Base-by-base conservation (phyloP, 2,888 invertebrate species). In the Caenorhabditis virilis region DNA sequence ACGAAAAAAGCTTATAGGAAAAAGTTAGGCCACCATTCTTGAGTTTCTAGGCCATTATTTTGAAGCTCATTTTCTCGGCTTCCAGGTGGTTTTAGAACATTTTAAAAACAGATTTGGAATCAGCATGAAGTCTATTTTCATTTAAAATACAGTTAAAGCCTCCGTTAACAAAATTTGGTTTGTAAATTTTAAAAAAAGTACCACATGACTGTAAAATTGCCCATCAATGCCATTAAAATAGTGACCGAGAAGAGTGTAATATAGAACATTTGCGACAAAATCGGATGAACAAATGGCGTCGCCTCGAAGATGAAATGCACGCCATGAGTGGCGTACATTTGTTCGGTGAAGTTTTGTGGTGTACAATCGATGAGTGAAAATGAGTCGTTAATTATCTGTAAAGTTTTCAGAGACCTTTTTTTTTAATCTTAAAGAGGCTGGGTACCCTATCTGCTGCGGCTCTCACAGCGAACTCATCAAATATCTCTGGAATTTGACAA, bases 171-270 rank as follows among this genome's bases (percentile, higher is more conserved):
- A n/a, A n/a, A n/a, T n/a, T n/a, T n/a, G n/a, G n/a, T n/a, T n/a
- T n/a, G n/a, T n/a, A n/a, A n/a, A n/a, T n/a, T n/a, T 42, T 42
- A 11, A 46, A 16, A 42, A 48, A 62, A 72, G 47, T 43, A 78
- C 94, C 95, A 97, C 81, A 97, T 92, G 77, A 97, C 97, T 83
- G 95, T 93, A 67, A 93, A 87, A 86, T 97, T 97, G 15, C 97
- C 97, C 38, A 92, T 91, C 7, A 79, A 49, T 9, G 82, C 75
- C 5, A 72, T 33, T 9, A 67, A 25, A 45, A 81, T 77, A 27
- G 79, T 70, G 13, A 68, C 27, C 11, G 69, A 56, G 62, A 81
- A 81, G 20, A 81, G 61, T 23, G 64, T 36, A 35, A 75, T 62
- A 66, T 80, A 81, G 55, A 72, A 72, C 16, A 63, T 35, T 49